These are phyloP conservation scores for Bungarus multicinctus DNA, from an alignment of 2,113 vertebrate species.

Conservation along the genomic window DNA sequence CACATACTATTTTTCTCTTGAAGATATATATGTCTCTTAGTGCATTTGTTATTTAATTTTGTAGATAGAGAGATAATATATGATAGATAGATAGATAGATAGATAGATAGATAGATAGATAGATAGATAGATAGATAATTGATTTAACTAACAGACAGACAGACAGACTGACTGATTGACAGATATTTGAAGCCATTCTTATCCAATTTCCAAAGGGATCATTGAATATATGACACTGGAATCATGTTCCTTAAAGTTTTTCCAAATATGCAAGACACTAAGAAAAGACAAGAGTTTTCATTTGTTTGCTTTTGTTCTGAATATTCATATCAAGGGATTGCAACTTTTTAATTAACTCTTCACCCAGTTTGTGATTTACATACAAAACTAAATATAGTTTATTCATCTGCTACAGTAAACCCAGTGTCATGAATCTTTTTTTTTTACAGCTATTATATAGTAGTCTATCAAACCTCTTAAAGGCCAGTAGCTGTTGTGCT, in stretches of 20 bases:
- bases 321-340: fast-evolving
- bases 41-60: background rate
- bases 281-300: background rate
- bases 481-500: constrained; percentile 23
- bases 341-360: background rate
- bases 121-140: too few species aligned
- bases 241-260: background rate
- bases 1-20: background rate
- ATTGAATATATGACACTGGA: background rate
- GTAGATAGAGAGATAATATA: background rate
- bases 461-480: constrained; percentile 60
- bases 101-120: too few species aligned
- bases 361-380: background rate
- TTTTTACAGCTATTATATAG: constrained; percentile 29
- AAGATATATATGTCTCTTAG: background rate
- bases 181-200: background rate
- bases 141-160: too few species aligned
- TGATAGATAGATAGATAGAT: background rate
- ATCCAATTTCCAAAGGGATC: background rate
- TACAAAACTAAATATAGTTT: constrained; percentile 27
- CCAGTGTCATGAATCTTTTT: constrained; percentile 22
- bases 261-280: background rate
- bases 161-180: too few species aligned
- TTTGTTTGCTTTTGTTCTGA: background rate
- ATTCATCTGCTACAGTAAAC: constrained; percentile 33